Evolutionary conservation across 2,888 invertebrate genomes (phyloP).

Genomic region (Trissolcus brochymenae): DNA sequence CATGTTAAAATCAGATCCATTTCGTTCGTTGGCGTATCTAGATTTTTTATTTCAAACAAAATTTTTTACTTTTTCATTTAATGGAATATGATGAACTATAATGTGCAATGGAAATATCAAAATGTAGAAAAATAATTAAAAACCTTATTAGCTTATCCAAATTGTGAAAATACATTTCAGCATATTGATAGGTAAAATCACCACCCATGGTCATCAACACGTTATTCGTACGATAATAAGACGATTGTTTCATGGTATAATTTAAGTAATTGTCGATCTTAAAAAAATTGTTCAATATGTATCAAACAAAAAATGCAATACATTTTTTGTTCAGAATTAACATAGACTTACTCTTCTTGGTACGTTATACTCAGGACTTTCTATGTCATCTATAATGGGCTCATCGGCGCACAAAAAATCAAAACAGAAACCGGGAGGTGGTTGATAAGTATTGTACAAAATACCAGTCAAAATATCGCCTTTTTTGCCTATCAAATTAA

Average conservation of each 20-base stretch:
- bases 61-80: too few relatives aligned
- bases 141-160: conserved; percentile 90
- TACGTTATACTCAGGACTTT: conserved; percentile 90
- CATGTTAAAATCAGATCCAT: conserved; percentile 84
- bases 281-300: conserved; percentile 62
- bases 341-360: conserved; percentile 80
- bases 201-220: conserved; percentile 93
- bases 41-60: background rate
- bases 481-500: conserved; percentile 77
- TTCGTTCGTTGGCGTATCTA: conserved; percentile 82
- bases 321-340: background rate
- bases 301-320: conserved; percentile 14
- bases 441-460: conserved; percentile 87
- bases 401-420: conserved; percentile 90
- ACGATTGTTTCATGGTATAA: conserved; percentile 79
- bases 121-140: background rate
- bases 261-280: conserved; percentile 51
- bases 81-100: background rate
- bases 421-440: conserved; percentile 95
- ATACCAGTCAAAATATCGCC: conserved; percentile 90
- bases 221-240: conserved; percentile 83
- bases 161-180: conserved; percentile 87
- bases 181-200: conserved; percentile 92
- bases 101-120: background rate
- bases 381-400: conserved; percentile 90